Percentiles rank a stretch among this genome's conserved stretches.
These are phyloP conservation scores for Hyperoplus lanceolatus DNA, from an alignment of 2,797 vertebrate genomes.

Conservation along the genomic window DNA sequence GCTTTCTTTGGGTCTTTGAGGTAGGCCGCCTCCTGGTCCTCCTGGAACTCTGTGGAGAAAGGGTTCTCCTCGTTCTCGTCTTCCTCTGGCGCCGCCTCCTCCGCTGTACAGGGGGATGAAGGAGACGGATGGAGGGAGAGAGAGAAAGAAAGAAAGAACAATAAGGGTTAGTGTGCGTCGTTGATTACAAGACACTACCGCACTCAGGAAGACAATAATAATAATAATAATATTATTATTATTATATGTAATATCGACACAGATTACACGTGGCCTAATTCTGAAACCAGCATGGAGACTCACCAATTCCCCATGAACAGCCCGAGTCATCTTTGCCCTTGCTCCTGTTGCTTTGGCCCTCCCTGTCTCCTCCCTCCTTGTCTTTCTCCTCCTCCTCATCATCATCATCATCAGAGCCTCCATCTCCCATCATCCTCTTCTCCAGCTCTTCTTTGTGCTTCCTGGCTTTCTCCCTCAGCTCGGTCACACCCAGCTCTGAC, in stretches of 20 bases:
- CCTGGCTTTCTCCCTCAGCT: slow-evolving; percentile 89
- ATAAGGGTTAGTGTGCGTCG: slow-evolving; percentile 6
- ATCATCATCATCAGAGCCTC: slow-evolving; percentile 88
- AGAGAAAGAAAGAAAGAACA: background rate
- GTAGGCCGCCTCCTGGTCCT: slow-evolving; percentile 96
- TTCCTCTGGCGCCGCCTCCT: slow-evolving; percentile 90
- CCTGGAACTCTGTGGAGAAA: slow-evolving; percentile 96
- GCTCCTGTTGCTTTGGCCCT: slow-evolving; percentile 25
- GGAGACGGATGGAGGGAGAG: background rate
- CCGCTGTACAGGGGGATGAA: slow-evolving; percentile 81
- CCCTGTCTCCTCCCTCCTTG: slow-evolving; percentile 57
- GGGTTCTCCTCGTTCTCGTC: slow-evolving; percentile 98
- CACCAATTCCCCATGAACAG: slow-evolving; percentile 98
- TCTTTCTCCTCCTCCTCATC: slow-evolving; percentile 63
- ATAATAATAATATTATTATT: too few species aligned
- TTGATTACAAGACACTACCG: background rate
- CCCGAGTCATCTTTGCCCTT: slow-evolving; percentile 85
- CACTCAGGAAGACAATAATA: background rate
- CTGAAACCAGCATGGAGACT: slow-evolving; percentile 50
- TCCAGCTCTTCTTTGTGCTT: slow-evolving; percentile 91
- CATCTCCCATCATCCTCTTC: slow-evolving; percentile 94
- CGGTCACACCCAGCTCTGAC: slow-evolving; percentile 93
- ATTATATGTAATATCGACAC: background rate
- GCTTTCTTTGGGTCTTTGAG: slow-evolving; percentile 97
- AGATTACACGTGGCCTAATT: background rate